Conservation (phyloP, 1,140 invertebrate genomes). For the Ceratina calcarata region DNA sequence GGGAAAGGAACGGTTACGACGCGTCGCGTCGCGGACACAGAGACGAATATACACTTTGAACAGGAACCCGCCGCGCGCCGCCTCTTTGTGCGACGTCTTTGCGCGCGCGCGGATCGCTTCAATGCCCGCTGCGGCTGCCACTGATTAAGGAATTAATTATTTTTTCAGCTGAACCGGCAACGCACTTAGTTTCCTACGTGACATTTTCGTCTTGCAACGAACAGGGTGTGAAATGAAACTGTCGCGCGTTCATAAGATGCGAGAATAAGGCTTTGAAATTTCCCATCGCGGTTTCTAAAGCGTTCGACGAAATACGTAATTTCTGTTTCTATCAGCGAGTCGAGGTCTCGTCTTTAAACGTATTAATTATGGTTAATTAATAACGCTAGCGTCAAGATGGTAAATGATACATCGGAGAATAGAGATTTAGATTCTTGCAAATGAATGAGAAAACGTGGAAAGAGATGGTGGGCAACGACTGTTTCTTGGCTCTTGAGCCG, state of each 20-base stretch:
- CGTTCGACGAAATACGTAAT: neutral
- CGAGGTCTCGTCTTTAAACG: too few species aligned
- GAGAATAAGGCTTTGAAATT: neutral
- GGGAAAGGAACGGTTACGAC: constrained; percentile 33
- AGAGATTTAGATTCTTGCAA: too few species aligned
- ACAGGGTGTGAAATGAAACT: neutral
- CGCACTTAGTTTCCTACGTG: neutral
- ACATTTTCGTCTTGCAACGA: neutral
- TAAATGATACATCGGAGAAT: too few species aligned
- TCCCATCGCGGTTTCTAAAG: neutral
- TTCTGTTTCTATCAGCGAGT: too few species aligned
- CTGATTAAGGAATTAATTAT: constrained; percentile 49
- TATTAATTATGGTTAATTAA: neutral
- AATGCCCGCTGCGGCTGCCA: constrained; percentile 12
- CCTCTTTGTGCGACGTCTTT: constrained; percentile 34
- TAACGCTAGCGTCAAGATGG: neutral
- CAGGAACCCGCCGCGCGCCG: neutral
- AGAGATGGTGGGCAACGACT: neutral
- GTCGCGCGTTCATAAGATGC: neutral
- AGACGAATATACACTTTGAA: constrained; percentile 33
- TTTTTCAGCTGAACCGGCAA: constrained; percentile 19
- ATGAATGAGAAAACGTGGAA: constrained; percentile 11
- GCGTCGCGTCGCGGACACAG: constrained; percentile 28
- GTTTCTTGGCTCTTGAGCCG: neutral
- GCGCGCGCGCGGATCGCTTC: neutral